These are phyloP conservation scores for Mustela lutreola DNA, from an alignment of 2,113 vertebrate genomes.

Conservation along the genomic window DNA sequence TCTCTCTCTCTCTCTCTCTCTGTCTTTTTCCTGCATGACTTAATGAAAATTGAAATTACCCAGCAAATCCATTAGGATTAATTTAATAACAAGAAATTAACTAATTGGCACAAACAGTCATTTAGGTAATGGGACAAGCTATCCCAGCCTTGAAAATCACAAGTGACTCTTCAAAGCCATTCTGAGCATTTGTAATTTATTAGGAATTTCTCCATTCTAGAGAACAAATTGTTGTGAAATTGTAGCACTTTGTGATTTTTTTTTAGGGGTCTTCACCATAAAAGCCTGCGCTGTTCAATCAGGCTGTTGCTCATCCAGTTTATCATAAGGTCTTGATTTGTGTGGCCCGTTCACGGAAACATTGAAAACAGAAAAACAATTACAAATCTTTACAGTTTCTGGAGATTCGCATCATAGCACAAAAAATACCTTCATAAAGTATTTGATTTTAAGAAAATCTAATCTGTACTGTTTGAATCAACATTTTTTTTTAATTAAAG, in stretches of 20 bases:
- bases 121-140: background rate
- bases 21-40: background rate
- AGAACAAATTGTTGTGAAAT: background rate
- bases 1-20: background rate
- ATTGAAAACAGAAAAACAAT: background rate
- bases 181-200: background rate
- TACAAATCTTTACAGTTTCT: background rate
- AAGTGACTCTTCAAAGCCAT: background rate
- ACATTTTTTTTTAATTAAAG: background rate
- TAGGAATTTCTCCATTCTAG: background rate
- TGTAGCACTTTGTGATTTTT: background rate
- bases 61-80: background rate
- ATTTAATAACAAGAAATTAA: conserved; percentile 41
- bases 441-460: background rate
- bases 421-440: background rate
- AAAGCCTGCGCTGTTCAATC: background rate
- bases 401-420: background rate
- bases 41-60: conserved; percentile 9
- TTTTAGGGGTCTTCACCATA: background rate
- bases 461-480: background rate
- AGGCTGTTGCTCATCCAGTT: background rate
- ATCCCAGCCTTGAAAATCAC: background rate
- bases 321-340: background rate
- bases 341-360: background rate
- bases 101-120: background rate